phyloP scores from a whole-genome alignment of 2,797 vertebrate genomes.

The Propithecus deckenii region DNA sequence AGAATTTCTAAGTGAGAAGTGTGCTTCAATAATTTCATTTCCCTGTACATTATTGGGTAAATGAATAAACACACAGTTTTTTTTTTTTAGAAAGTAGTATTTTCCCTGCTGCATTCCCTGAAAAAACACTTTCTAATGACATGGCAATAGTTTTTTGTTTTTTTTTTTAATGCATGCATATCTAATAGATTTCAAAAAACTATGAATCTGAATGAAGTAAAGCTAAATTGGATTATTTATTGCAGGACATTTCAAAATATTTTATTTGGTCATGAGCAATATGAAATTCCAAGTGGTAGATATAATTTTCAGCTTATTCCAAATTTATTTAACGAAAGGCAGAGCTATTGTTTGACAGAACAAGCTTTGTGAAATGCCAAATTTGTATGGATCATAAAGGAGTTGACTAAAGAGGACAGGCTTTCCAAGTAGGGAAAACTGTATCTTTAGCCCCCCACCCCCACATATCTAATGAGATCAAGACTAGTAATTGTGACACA shows the following conservation, averaged over 20 bases:
- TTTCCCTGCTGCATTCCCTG: background rate
- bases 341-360: background rate
- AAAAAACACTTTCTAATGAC: background rate
- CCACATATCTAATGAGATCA: background rate
- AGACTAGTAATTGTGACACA: background rate
- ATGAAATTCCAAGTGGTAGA: background rate
- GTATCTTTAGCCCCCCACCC: background rate
- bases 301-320: background rate
- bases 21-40: background rate
- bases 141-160: background rate
- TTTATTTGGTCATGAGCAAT: background rate
- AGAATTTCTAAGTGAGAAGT: conserved; percentile 17
- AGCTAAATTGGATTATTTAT: background rate
- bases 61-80: background rate
- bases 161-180: background rate
- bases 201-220: background rate
- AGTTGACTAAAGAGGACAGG: background rate
- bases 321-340: background rate
- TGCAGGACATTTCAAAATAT: background rate
- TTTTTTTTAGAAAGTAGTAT: conserved; percentile 32
- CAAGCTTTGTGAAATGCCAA: background rate
- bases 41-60: background rate
- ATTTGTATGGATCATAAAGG: background rate
- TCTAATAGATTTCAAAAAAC: background rate
- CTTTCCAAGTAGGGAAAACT: background rate